Evolutionary conservation across 2,113 vertebrate species (phyloP), one percentile per base, ranked within the genome.

Genomic region (Macquaria ambigua): DNA sequence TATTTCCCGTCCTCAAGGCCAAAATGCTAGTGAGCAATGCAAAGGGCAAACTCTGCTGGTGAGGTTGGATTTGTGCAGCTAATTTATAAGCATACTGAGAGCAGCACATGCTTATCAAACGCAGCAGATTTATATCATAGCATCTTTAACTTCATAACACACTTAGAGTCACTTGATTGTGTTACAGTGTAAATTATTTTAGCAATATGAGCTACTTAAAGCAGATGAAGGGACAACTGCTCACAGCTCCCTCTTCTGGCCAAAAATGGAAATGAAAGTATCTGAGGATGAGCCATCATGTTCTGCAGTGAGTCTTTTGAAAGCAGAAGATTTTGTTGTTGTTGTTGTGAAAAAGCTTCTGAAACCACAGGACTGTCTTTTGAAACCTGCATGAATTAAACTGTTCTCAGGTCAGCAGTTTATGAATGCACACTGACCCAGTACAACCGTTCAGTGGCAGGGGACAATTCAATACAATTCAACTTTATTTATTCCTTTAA

Each of bases 201-300:
- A 34, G 11, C 37, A 50, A 41, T n/a, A 34, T 50, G 28, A 52
- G 72, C 48, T 20, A 34, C 62, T 52, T 25, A 1, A n/a, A 55
- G 12, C 6, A 50, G 23, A 34, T n/a, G 28, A 15, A 43, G 3
- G 68, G 7, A 63, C 25, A 25, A 25, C 6, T 37, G 61, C 37
- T 28, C 41, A 82, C 55, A 84, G 82, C 87, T 9, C 85, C 84
- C 82, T 80, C 93, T 79, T 71, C 50, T 93, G 91, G 87, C 4
- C 31, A 67, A 50, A 70, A 48, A 16, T 28, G 37, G 50, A 55
- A 84, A 16, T 70, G 14, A 28, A 58, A 15, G 34, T 34, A 8
- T 34, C 4, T 23, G 37, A 67, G 67, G 59, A 31, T 68, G 43
- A 77, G 53, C 25, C 12, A 1, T 34, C 16, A 37, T 48, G 25